phyloP scores from a whole-genome alignment of 2,888 invertebrate genomes.

The Troilus luridus region DNA sequence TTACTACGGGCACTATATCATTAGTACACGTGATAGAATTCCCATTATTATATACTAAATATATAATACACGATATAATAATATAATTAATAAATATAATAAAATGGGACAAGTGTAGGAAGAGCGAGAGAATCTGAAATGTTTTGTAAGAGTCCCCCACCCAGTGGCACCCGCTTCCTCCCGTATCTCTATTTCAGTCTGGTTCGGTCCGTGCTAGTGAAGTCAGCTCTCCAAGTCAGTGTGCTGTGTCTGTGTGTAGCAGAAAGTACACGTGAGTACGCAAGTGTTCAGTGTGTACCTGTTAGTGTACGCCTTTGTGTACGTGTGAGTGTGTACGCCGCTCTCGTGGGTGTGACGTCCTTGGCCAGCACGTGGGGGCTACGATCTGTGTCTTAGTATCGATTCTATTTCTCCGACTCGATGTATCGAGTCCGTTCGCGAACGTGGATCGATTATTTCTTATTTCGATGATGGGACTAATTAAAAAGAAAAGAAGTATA shows the following conservation, averaged over 20 bases:
- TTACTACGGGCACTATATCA: too few relatives aligned
- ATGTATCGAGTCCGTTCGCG: neutral
- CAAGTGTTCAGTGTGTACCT: constrained; percentile 10
- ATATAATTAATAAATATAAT: neutral
- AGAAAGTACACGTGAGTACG: neutral
- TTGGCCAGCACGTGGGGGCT: constrained; percentile 22
- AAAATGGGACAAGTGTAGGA: neutral
- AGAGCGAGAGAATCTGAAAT: neutral
- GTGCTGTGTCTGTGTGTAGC: neutral
- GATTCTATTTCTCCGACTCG: neutral
- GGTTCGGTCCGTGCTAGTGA: neutral
- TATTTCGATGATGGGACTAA: neutral
- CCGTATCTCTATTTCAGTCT: constrained; percentile 47
- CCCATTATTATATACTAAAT: too few relatives aligned
- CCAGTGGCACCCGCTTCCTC: neutral
- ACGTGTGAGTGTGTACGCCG: neutral
- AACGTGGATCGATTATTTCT: neutral
- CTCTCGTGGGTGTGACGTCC: neutral
- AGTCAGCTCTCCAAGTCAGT: too few relatives aligned
- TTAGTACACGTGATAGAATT: too few relatives aligned
- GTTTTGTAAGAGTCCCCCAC: constrained; percentile 1
- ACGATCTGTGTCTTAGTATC: neutral
- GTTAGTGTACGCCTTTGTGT: too few relatives aligned
- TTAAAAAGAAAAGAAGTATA: too few relatives aligned
- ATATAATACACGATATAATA: neutral